Conservation (phyloP, 2,113 vertebrate genomes). For the Forbesichthys agassizii region DNA sequence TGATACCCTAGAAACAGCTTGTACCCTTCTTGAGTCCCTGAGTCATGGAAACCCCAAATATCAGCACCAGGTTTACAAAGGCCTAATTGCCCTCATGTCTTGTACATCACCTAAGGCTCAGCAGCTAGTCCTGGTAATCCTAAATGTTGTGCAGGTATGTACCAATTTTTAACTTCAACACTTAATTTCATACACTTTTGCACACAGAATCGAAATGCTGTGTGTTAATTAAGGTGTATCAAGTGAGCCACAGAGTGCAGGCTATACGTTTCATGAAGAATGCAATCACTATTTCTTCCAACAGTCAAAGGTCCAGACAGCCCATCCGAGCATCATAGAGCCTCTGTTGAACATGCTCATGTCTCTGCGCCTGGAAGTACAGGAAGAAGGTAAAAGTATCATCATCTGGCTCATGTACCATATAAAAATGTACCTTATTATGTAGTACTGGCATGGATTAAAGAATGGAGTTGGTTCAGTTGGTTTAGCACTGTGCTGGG, state of each 20-base stretch:
- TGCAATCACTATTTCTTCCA: neutral
- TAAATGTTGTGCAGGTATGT: conserved; percentile 77
- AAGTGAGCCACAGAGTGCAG: neutral
- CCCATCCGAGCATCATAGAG: conserved; percentile 66
- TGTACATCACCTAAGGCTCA: conserved; percentile 72
- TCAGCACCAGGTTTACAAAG: conserved; percentile 82
- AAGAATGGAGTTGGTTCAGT: too few species aligned
- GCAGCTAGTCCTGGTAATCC: conserved; percentile 76
- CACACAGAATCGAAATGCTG: neutral
- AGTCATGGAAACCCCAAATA: conserved; percentile 80
- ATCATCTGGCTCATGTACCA: too few species aligned
- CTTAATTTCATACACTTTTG: neutral
- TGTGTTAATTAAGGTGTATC: neutral
- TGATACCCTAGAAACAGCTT: conserved; percentile 72
- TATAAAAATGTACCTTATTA: too few species aligned
- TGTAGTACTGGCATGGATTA: neutral
- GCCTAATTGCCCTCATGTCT: conserved; percentile 74
- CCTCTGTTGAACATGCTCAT: conserved; percentile 70
- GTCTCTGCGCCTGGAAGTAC: conserved; percentile 76
- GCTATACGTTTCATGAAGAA: neutral
- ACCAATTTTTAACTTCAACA: neutral
- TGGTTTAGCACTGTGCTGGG: too few species aligned
- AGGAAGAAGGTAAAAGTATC: conserved; percentile 75
- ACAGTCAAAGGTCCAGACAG: conserved; percentile 67
- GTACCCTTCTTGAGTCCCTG: conserved; percentile 76